Conservation (phyloP, 1,140 invertebrate species). For the Aphelinus certus region DNA sequence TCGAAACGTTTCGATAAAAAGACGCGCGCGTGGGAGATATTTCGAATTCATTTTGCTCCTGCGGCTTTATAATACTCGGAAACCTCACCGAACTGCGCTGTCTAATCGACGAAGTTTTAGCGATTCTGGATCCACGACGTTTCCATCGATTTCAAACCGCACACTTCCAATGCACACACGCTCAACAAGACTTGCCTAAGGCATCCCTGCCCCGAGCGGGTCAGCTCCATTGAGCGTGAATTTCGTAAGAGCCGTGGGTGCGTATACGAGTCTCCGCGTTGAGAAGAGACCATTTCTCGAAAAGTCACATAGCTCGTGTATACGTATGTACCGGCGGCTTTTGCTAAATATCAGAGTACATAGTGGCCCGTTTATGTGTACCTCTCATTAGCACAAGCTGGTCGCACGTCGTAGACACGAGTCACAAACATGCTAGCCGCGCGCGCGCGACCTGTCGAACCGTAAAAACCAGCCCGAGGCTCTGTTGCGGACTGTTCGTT, state of each 20-base stretch:
- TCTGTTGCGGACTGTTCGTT: constrained; percentile 43
- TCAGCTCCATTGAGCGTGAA: constrained; percentile 25
- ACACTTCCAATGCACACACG: no score
- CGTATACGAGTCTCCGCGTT: background rate
- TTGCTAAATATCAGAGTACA: constrained; percentile 60
- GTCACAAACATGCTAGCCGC: background rate
- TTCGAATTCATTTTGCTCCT: no score
- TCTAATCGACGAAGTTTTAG: no score
- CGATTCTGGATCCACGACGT: no score
- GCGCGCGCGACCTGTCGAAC: background rate
- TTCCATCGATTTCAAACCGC: no score
- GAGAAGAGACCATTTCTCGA: constrained; percentile 13
- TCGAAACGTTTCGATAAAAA: no score
- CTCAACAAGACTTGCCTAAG: no score
- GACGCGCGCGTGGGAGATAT: no score
- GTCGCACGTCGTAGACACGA: constrained; percentile 43
- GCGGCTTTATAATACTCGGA: no score
- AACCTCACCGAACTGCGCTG: no score
- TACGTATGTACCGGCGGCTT: constrained; percentile 41
- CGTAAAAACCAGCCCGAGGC: constrained; percentile 25
- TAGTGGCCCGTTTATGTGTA: constrained; percentile 54
- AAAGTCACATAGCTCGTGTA: constrained; percentile 40
- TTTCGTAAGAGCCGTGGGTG: constrained; percentile 51
- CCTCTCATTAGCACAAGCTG: constrained; percentile 62
- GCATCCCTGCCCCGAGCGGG: constrained; percentile 14